Evolutionary conservation across 30 jellyfish, hydroid and myxozoan genomes (phyloP).

Genomic region (Phacellophora camtschatica): DNA sequence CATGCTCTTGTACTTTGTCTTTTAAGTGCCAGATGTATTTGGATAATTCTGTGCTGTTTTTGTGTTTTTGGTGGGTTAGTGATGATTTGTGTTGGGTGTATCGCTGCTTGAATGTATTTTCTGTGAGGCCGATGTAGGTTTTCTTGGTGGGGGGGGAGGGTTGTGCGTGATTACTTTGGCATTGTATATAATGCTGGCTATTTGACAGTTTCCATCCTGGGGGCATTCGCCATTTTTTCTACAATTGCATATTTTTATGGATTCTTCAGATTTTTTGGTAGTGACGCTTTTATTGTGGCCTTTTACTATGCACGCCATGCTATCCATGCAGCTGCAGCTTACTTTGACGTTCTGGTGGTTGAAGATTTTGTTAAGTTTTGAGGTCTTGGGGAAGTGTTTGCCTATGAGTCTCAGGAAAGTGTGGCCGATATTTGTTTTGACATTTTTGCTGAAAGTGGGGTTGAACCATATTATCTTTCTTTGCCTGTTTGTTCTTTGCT

Average conservation of each 20-base stretch:
- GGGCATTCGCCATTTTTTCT: no score
- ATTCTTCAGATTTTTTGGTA: no score
- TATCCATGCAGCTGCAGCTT: conserved; percentile 2
- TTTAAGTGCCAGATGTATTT: background rate
- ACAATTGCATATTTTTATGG: no score
- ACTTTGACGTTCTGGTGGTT: background rate
- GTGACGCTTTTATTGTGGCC: no score
- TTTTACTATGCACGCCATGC: no score
- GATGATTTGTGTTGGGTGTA: background rate
- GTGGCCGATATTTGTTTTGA: background rate
- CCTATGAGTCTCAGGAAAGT: background rate
- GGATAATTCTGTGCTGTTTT: background rate
- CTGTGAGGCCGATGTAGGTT: no score
- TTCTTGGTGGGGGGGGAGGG: no score
- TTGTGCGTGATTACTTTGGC: no score
- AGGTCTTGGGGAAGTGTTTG: background rate
- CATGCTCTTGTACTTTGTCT: background rate
- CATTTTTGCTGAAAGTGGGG: background rate
- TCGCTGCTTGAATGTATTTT: background rate
- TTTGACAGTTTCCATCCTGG: no score
- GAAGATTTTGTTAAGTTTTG: background rate
- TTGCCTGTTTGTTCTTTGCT: background rate
- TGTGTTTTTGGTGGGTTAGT: background rate
- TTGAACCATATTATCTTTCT: no score
- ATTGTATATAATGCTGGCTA: no score